Evolutionary conservation across 1,140 invertebrate species (phyloP), one percentile per base, ranked within the genome.

Genomic region (Drosophila ambigua): DNA sequence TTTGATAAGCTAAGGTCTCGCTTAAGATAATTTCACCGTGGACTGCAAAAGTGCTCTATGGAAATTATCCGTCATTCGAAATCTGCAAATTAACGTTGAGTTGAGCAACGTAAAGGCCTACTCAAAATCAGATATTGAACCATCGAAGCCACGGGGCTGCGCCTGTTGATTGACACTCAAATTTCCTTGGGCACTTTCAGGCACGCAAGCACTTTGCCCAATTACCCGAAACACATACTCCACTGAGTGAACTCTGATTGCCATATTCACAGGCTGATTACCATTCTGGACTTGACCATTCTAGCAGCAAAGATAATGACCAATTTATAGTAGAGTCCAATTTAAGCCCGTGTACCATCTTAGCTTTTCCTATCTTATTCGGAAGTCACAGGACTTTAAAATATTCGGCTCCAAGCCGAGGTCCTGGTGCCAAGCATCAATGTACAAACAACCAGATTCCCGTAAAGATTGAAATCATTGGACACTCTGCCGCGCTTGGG

Each of bases 81-180:
- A 78, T 79, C 77, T 74, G 51, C 76, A 54, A 57, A 67, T 72
- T 71, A 71, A 53, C 49, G 43, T 76, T 73, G 8, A 9, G 35
- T 31, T 31, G 8, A 9, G 45, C 51, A 55, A n/a, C 44, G 48
- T 46, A 48, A 48, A 24, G 57, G 45, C 68, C 68, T 63, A 53
- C 81, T 59, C 63, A 79, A 81, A 83, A 64, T 88, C 50, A 61
- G 62, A 83, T 88, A 87, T 83, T 68, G 83, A 82, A 88, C 66
- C 75, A 77, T 60, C 43, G 54, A 78, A 68, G 52, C 69, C 77
- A 65, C 76, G 66, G 66, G 76, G 58, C 60, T 66, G 65, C 77
- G 83, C 80, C 78, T 68, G 68, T 63, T 87, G 83, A 87, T 87
- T 87, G 83, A 87, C 83, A 88, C 74, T 55, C 59, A 83, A 88